Conservation (phyloP, 2,888 invertebrate genomes). For the Dynastes tityus region DNA sequence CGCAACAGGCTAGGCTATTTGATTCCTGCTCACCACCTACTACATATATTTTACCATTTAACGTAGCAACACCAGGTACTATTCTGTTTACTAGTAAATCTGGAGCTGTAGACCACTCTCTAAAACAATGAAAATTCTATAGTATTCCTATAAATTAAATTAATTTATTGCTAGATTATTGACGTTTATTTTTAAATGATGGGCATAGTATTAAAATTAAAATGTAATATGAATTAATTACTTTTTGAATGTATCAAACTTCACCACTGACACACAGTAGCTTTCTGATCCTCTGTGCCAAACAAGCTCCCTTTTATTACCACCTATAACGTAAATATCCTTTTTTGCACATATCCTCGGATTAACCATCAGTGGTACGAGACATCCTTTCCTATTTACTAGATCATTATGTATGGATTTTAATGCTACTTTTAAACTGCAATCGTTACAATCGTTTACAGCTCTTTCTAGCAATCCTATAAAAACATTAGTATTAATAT, state of each 20-base stretch:
- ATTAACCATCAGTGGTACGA: constrained; percentile 83
- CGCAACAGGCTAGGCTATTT: constrained; percentile 90
- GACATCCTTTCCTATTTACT: constrained; percentile 81
- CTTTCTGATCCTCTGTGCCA: constrained; percentile 86
- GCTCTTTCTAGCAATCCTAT: constrained; percentile 82
- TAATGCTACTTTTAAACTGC: constrained; percentile 83
- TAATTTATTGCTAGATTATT: not conserved
- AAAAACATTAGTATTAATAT: constrained; percentile 34
- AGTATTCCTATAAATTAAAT: not conserved
- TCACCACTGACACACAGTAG: constrained; percentile 87
- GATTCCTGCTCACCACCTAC: constrained; percentile 94
- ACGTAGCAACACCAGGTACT: constrained; percentile 86
- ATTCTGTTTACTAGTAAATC: constrained; percentile 90
- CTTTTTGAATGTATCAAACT: constrained; percentile 85
- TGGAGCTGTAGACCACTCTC: constrained; percentile 86
- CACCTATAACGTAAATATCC: constrained; percentile 90
- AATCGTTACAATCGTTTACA: constrained; percentile 84
- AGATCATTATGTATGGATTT: constrained; percentile 86
- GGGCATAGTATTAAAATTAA: not conserved
- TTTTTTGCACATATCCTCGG: constrained; percentile 91
- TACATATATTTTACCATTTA: constrained; percentile 90
- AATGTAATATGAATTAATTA: constrained; percentile 60
- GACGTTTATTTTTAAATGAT: no score
- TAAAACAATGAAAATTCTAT: constrained; percentile 59
- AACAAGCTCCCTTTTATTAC: constrained; percentile 85